These are phyloP conservation scores for Drosophila kurseongensis DNA, from an alignment of 1,140 invertebrate genomes.

Conservation along the genomic window DNA sequence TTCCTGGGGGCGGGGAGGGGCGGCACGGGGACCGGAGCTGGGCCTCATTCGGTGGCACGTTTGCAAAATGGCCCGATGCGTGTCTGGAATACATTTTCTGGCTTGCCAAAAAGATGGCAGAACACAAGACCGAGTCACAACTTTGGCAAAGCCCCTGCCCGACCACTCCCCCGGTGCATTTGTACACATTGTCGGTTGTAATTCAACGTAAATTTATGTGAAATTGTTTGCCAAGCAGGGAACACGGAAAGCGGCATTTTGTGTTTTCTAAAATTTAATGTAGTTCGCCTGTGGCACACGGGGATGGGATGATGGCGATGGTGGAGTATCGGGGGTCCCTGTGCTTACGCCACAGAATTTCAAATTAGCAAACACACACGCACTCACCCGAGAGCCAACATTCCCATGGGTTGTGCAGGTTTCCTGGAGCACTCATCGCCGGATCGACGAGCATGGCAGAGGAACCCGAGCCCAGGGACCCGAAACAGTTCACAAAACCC, in stretches of 20 bases:
- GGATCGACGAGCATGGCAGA: not conserved
- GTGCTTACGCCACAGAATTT: slow-evolving; percentile 54
- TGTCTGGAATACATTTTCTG: slow-evolving; percentile 82
- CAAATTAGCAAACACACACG: slow-evolving; percentile 60
- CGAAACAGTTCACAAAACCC: slow-evolving; percentile 6
- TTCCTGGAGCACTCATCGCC: slow-evolving; percentile 15
- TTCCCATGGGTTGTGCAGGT: slow-evolving; percentile 43
- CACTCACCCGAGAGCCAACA: slow-evolving; percentile 7
- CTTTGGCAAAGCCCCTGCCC: slow-evolving; percentile 1
- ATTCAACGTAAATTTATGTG: slow-evolving; percentile 76
- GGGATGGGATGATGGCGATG: not conserved
- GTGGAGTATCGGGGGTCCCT: slow-evolving; percentile 2
- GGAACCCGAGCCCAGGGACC: not conserved
- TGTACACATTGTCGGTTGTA: slow-evolving; percentile 64
- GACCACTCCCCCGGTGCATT: slow-evolving; percentile 52
- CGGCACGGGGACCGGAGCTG: slow-evolving; percentile 5
- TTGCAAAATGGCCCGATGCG: slow-evolving; percentile 81
- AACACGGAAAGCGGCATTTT: slow-evolving; percentile 66
- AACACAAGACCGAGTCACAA: slow-evolving; percentile 35
- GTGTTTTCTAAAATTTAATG: slow-evolving; percentile 79
- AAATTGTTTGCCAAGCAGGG: slow-evolving; percentile 68
- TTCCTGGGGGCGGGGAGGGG: not conserved
- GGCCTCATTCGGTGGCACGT: slow-evolving; percentile 80
- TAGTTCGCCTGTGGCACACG: slow-evolving; percentile 26
- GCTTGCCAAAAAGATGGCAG: slow-evolving; percentile 70